Base-by-base conservation (phyloP, 2,113 vertebrate genomes). In the Oryzias melastigma region DNA sequence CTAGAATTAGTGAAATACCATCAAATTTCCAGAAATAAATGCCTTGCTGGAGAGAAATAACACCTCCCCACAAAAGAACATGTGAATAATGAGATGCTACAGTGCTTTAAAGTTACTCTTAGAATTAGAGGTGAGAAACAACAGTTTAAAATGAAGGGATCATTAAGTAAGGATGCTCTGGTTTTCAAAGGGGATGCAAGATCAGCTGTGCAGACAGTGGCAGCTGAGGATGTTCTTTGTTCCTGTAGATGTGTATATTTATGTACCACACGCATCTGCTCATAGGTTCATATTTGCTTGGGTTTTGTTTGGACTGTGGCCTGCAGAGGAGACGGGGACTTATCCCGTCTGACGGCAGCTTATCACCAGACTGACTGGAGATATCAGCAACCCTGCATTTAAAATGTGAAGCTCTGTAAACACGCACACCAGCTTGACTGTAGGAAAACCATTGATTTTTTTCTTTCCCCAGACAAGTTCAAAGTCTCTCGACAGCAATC, bases 291-390 rank as follows among this genome's bases (percentile, higher is more conserved):
- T 59, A 47, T 82, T 68, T 48, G 25, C 41, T 14, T 63, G 47
- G 29, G 62, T 55, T 4, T 5, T 62, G 52, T 57, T 22, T 45
- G 72, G 35, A 46, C 65, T 53, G 75, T 76, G 80, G 63, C 63
- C 75, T 48, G 52, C 53, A 73, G 85, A 76, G 70, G 52, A 87
- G 85, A 87, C 87, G 7, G 49, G 79, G 83, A 80, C 78, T 87
- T 75, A 70, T 75, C 77, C 73, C 56, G 87, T 88, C 87, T 84
- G 81, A 67, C 70, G 72, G 71, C 55, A 56, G 84, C 84, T 90
- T 87, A 87, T 85, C 84, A 69, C 62, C 22, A 70, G 80, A 62
- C 82, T 59, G 75, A 53, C 77, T 82, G 82, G 78, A 74, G 75
- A 75, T 71, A 78, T 62, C 53, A 69, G 63, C 47, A 62, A 63